A percentile compares a stretch with the other conserved stretches of the same genome.
These are phyloP conservation scores for Altica lythri DNA, from an alignment of 2,888 invertebrate genomes.

Conservation along the genomic window DNA sequence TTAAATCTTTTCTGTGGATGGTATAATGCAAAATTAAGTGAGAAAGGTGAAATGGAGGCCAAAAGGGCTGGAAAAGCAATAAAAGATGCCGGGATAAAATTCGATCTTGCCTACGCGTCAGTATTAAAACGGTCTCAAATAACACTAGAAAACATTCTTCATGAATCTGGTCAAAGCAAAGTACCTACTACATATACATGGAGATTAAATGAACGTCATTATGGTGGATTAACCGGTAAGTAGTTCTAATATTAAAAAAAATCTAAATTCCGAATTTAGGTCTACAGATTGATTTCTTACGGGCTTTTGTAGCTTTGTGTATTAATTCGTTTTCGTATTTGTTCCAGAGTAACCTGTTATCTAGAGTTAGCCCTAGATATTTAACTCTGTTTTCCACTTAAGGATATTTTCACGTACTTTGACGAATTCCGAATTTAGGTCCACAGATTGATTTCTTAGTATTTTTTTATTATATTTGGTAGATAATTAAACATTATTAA, in stretches of 20 bases:
- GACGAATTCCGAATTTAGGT: no score
- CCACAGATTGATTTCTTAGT: no score
- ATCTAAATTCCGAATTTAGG: no score
- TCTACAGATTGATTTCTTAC: no score
- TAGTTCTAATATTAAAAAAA: no score
- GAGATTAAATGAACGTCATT: conserved; percentile 87
- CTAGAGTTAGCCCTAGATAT: no score
- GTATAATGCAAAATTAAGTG: conserved; percentile 63
- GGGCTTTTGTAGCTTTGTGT: no score
- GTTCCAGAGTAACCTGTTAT: no score
- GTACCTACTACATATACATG: conserved; percentile 75
- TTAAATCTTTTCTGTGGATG: conserved; percentile 66
- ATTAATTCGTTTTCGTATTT: no score
- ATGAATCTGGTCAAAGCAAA: conserved; percentile 69
- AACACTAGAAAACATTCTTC: conserved; percentile 71
- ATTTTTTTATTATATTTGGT: no score
- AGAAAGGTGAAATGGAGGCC: conserved; percentile 72
- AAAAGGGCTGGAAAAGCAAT: conserved; percentile 73
- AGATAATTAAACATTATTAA: neutral
- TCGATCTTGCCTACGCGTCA: conserved; percentile 83
- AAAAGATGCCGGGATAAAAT: conserved; percentile 69
- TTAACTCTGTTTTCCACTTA: no score
- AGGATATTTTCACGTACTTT: no score
- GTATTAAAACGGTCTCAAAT: conserved; percentile 77
- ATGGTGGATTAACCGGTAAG: conserved; percentile 79